Percentiles rank a stretch among this genome's conserved stretches.
Evolutionary conservation across 1,140 invertebrate species (phyloP).

Genomic region (Pantala flavescens): DNA sequence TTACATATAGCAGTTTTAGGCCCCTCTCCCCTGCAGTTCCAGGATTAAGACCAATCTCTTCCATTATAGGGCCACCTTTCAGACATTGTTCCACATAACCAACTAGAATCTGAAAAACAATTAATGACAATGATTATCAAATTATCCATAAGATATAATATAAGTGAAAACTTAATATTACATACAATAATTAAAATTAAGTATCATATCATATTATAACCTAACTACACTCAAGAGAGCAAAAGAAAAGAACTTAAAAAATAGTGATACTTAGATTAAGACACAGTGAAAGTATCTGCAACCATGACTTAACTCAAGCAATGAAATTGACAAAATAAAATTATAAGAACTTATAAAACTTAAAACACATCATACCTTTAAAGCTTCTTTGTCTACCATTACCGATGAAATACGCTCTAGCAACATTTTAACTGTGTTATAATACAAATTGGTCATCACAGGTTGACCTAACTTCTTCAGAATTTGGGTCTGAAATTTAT

Average conservation of each 20-base stretch:
- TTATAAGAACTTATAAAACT: too few species aligned
- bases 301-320: too few species aligned
- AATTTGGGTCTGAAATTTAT: slow-evolving; percentile 48
- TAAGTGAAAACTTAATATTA: too few species aligned
- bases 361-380: slow-evolving; percentile 39
- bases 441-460: slow-evolving; percentile 88
- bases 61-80: slow-evolving; percentile 51
- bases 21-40: slow-evolving; percentile 72
- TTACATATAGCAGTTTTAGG: slow-evolving; percentile 61
- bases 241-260: too few species aligned
- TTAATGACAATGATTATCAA: background rate
- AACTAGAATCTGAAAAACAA: slow-evolving; percentile 42
- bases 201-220: too few species aligned
- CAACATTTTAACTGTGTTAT: slow-evolving; percentile 90
- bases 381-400: slow-evolving; percentile 83
- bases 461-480: slow-evolving; percentile 88
- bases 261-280: too few species aligned
- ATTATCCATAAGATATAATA: too few species aligned
- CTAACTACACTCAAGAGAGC: too few species aligned
- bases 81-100: slow-evolving; percentile 59
- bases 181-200: too few species aligned
- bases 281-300: too few species aligned
- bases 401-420: slow-evolving; percentile 88
- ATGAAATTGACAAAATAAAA: too few species aligned
- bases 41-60: slow-evolving; percentile 65